phyloP scores from a whole-genome alignment of 2,113 vertebrate genomes.

The Pedionomus torquatus region DNA sequence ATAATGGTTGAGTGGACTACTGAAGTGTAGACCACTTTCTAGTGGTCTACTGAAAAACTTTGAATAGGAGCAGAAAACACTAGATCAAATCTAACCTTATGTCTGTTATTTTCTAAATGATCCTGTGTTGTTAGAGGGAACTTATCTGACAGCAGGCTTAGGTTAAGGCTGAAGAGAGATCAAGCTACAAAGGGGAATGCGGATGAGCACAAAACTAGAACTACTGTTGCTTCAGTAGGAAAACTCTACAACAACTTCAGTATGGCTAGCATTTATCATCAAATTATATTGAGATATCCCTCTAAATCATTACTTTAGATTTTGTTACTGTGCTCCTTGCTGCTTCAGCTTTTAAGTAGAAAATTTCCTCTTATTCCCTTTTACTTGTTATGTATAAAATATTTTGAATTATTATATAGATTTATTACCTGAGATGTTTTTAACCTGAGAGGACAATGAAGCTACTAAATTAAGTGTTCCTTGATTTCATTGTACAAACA shows the following conservation, averaged over 20 bases:
- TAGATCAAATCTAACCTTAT: neutral
- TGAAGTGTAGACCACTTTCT: no score
- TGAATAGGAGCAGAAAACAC: neutral
- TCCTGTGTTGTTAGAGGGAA: neutral
- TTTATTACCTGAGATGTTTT: neutral
- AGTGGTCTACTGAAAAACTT: neutral
- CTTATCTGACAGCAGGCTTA: neutral
- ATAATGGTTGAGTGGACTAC: neutral
- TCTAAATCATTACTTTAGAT: neutral
- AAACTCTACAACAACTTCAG: neutral
- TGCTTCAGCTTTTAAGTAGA: neutral
- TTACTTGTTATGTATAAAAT: neutral
- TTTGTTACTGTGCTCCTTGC: neutral
- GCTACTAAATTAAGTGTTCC: neutral
- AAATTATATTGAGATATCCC: neutral
- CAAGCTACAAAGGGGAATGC: neutral
- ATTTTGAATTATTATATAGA: neutral
- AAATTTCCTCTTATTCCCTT: neutral
- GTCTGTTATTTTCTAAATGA: neutral
- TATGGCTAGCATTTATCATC: neutral
- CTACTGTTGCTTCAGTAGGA: neutral
- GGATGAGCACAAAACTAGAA: neutral
- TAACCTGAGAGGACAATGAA: neutral
- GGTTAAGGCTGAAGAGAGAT: neutral
- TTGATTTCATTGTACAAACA: neutral